Conservation (phyloP, 2,888 invertebrate genomes). For the Papilio gigon region DNA sequence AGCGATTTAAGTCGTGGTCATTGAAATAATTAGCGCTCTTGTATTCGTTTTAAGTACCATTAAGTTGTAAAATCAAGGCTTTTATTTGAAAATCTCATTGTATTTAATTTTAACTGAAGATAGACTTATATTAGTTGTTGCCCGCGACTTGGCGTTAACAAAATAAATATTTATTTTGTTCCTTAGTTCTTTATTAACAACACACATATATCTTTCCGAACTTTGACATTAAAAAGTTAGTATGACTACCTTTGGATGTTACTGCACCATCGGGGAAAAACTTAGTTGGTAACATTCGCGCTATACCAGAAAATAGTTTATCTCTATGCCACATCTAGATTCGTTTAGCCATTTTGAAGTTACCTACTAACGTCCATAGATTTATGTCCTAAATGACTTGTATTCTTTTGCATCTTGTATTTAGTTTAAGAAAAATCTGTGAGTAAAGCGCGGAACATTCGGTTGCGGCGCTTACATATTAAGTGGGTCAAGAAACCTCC, state of each 20-base stretch:
- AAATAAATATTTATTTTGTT: neutral
- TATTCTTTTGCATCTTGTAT: neutral
- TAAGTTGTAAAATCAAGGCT: slow-evolving; percentile 11
- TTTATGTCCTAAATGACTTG: neutral
- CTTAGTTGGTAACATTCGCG: too few species aligned
- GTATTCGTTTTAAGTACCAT: slow-evolving; percentile 15
- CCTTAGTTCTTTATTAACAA: too few species aligned
- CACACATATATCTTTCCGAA: too few species aligned
- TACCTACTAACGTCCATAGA: neutral
- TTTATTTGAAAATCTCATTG: slow-evolving; percentile 3
- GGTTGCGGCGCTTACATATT: slow-evolving; percentile 12
- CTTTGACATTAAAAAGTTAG: too few species aligned
- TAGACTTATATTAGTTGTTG: neutral
- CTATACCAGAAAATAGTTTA: too few species aligned
- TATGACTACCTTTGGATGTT: too few species aligned
- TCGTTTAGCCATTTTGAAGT: too few species aligned
- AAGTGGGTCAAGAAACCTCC: slow-evolving; percentile 37
- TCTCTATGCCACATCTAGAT: too few species aligned
- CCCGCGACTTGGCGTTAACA: neutral
- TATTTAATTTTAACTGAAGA: neutral
- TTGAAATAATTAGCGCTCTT: slow-evolving; percentile 18
- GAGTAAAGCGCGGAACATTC: slow-evolving; percentile 17
- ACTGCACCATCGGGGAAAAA: too few species aligned
- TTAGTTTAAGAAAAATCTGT: neutral
- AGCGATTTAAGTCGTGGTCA: slow-evolving; percentile 18